Conservation (phyloP, 2,888 invertebrate genomes). For the Calameuta idolon region DNA sequence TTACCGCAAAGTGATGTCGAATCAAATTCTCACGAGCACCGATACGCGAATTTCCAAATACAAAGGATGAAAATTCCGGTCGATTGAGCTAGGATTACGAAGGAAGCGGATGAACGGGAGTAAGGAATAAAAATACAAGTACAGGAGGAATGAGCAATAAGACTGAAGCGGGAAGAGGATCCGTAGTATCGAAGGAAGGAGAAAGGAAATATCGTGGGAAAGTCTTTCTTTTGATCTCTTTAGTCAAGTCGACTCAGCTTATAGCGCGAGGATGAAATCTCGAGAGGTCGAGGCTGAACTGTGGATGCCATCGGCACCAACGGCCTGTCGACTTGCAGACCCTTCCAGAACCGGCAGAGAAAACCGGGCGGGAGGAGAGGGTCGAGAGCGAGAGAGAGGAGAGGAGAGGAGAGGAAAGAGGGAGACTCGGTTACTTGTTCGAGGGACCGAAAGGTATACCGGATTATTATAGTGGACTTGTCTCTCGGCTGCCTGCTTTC, state of each 20-base stretch:
- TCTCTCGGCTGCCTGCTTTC: background rate
- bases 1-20: background rate
- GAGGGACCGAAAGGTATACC: constrained; percentile 7
- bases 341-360: constrained; percentile 21
- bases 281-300: constrained; percentile 37
- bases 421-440: background rate
- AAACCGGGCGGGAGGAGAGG: constrained; percentile 12
- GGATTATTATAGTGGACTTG: constrained; percentile 23
- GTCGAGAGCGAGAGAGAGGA: background rate
- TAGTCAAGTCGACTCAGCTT: background rate
- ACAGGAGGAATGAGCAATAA: background rate
- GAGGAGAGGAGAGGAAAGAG: background rate
- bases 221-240: background rate
- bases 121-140: constrained; percentile 5
- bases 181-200: constrained; percentile 4
- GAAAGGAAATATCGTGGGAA: constrained; percentile 3
- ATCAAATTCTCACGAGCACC: background rate
- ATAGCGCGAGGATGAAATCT: constrained; percentile 29
- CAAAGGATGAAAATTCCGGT: background rate
- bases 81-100: background rate
- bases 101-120: background rate
- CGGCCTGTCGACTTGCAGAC: constrained; percentile 30
- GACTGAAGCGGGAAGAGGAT: background rate
- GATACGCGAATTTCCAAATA: background rate
- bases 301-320: constrained; percentile 38